Conservation (phyloP, 1,140 invertebrate species). For the Euura lappo region DNA sequence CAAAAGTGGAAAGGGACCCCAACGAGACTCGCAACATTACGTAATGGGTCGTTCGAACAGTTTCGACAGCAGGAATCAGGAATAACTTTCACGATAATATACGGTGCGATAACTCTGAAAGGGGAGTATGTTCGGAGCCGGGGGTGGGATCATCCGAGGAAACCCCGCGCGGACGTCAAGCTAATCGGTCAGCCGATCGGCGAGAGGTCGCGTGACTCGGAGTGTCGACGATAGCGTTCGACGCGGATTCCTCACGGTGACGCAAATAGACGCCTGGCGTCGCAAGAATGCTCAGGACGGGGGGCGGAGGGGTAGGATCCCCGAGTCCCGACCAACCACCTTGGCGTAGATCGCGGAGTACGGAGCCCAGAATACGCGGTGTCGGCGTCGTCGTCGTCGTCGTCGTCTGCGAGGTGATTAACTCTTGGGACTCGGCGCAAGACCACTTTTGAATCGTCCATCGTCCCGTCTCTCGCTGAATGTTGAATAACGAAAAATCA, state of each 20-base stretch:
- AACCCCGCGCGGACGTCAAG: slow-evolving; percentile 21
- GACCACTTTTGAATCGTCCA: neutral
- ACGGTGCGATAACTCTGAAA: too few species aligned
- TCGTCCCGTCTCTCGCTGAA: neutral
- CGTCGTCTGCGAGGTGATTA: slow-evolving; percentile 20
- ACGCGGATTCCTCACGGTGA: slow-evolving; percentile 55
- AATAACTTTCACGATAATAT: too few species aligned
- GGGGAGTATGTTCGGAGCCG: too few species aligned
- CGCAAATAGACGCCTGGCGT: slow-evolving; percentile 55
- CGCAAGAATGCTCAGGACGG: slow-evolving; percentile 46
- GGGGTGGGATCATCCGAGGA: too few species aligned
- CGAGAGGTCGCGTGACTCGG: slow-evolving; percentile 33
- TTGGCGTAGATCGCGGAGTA: neutral
- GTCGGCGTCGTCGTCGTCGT: neutral
- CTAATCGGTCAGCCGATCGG: slow-evolving; percentile 49
- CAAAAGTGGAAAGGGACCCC: neutral
- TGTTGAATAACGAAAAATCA: slow-evolving; percentile 21
- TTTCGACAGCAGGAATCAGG: too few species aligned
- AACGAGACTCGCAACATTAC: neutral
- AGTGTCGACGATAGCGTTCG: slow-evolving; percentile 56
- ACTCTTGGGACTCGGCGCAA: slow-evolving; percentile 14
- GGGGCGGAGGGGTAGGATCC: slow-evolving; percentile 13
- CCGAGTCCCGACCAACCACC: slow-evolving; percentile 18
- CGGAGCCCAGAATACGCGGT: neutral
- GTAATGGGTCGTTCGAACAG: too few species aligned